These are phyloP conservation scores for Notechis scutatus DNA, from an alignment of 2,113 vertebrate genomes.

Conservation along the genomic window DNA sequence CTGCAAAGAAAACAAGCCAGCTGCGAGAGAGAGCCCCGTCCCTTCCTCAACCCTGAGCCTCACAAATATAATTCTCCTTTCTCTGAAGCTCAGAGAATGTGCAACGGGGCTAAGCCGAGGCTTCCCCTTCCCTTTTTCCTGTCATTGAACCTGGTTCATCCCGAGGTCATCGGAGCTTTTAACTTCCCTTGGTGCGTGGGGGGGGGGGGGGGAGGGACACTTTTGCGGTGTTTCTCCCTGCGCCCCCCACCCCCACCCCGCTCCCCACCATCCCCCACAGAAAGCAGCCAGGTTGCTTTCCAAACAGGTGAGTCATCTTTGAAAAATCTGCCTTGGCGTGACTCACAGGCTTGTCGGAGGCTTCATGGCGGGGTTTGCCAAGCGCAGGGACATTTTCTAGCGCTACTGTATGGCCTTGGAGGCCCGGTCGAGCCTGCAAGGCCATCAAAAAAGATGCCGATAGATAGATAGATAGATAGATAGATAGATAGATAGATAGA, in stretches of 20 bases:
- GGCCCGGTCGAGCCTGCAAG: not conserved
- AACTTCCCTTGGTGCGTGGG: too few species aligned
- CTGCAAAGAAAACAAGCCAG: too few species aligned
- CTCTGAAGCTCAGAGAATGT: too few species aligned
- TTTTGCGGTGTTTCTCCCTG: conserved; percentile 7
- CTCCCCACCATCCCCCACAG: not conserved
- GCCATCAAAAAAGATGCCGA: not conserved
- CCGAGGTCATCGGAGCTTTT: not conserved
- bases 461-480: too few species aligned
- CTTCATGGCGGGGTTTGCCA: not conserved
- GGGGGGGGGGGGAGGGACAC: not conserved
- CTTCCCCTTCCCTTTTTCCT: not conserved
- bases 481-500: too few species aligned
- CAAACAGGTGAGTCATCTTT: rapidly evolving
- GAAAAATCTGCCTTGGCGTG: not conserved
- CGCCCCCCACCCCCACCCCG: not conserved
- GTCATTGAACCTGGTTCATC: not conserved
- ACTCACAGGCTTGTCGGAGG: not conserved
- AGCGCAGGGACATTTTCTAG: not conserved
- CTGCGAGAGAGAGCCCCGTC: too few species aligned
- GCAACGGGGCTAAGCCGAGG: too few species aligned
- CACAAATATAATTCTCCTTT: too few species aligned
- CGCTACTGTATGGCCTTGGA: not conserved
- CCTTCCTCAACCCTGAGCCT: too few species aligned
- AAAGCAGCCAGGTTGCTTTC: not conserved